Conservation (phyloP, 2,797 vertebrate species). For the Anguilla pacifica region DNA sequence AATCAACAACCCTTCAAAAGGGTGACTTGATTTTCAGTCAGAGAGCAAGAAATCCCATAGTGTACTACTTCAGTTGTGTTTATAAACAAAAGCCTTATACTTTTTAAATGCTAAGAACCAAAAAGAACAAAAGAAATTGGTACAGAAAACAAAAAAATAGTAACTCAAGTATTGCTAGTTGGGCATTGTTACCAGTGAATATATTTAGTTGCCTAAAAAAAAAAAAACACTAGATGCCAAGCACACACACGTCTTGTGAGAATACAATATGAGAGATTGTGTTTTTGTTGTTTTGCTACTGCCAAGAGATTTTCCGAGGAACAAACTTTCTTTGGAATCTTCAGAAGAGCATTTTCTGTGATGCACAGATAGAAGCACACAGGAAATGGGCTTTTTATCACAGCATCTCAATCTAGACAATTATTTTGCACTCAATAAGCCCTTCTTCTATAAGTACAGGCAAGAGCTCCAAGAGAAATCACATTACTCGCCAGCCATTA, state of each 20-base stretch:
- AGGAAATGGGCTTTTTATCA: constrained; percentile 65
- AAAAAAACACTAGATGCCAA: background rate
- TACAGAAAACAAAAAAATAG: too few species aligned
- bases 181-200: background rate
- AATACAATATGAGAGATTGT: background rate
- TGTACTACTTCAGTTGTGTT: background rate
- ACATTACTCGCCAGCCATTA: constrained; percentile 13
- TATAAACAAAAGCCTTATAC: background rate
- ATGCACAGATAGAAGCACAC: constrained; percentile 48
- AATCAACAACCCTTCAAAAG: background rate
- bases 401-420: constrained; percentile 61
- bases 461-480: constrained; percentile 17
- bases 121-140: too few species aligned
- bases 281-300: background rate
- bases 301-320: background rate
- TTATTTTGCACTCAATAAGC: constrained; percentile 59
- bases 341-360: constrained; percentile 25
- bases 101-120: background rate
- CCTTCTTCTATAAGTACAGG: constrained; percentile 56
- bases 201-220: background rate
- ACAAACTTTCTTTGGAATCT: background rate
- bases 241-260: background rate
- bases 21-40: background rate
- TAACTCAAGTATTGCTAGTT: too few species aligned
- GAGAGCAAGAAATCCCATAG: background rate